phyloP scores from a whole-genome alignment of 2,888 invertebrate species.

The Gortyna flavago region DNA sequence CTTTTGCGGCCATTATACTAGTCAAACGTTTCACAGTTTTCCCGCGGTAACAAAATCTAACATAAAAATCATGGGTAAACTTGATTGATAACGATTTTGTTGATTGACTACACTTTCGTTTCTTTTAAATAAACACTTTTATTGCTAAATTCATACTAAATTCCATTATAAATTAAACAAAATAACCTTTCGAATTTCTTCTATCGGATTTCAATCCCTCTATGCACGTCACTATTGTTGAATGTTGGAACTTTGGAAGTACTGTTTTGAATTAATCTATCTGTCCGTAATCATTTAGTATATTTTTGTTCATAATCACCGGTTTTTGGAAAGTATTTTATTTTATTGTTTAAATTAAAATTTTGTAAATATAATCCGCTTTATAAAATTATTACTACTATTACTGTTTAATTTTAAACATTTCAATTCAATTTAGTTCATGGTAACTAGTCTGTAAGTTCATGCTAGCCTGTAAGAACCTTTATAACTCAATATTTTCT shows the following conservation, averaged over 20 bases:
- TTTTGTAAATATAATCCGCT: background rate
- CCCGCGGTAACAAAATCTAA: slow-evolving; percentile 84
- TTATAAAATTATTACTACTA: background rate
- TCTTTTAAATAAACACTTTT: slow-evolving; percentile 54
- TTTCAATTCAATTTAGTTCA: background rate
- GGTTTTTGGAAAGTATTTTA: background rate
- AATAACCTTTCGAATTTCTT: slow-evolving; percentile 67
- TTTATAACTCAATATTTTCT: slow-evolving; percentile 22
- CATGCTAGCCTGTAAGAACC: slow-evolving; percentile 25
- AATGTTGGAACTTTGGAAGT: slow-evolving; percentile 57
- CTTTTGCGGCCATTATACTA: slow-evolving; percentile 89
- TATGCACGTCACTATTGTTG: slow-evolving; percentile 59
- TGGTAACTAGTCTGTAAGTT: no score
- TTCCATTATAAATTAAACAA: slow-evolving; percentile 58
- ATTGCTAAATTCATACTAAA: slow-evolving; percentile 58
- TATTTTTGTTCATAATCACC: slow-evolving; percentile 12
- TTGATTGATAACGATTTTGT: slow-evolving; percentile 46
- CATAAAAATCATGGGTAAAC: slow-evolving; percentile 58
- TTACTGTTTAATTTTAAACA: background rate
- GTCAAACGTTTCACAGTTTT: slow-evolving; percentile 88
- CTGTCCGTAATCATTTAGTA: slow-evolving; percentile 10
- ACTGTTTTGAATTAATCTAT: slow-evolving; percentile 45
- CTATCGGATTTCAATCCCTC: slow-evolving; percentile 59
- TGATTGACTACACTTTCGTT: slow-evolving; percentile 62
- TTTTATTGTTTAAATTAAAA: background rate